Conservation (phyloP, 2,888 invertebrate species). For the Chamaedrilus cognettii region DNA sequence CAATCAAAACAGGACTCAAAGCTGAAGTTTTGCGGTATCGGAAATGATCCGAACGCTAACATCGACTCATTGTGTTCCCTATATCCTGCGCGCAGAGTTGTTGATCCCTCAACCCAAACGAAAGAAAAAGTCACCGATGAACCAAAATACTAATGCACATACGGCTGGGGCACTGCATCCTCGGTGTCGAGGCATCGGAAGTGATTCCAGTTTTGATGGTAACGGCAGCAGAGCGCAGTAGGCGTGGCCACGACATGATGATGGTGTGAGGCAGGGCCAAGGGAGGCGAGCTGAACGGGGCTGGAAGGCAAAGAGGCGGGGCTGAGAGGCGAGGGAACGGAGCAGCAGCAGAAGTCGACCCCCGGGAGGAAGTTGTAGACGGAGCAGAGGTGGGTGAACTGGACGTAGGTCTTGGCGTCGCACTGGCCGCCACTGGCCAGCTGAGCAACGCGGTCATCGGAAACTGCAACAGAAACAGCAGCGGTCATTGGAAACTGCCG, state of each 20-base stretch:
- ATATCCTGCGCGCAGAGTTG: background rate
- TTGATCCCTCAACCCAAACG: too few relatives aligned
- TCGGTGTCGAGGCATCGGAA: slow-evolving; percentile 34
- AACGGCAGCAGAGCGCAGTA: slow-evolving; percentile 34
- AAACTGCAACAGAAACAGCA: too few relatives aligned
- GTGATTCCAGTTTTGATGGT: slow-evolving; percentile 34
- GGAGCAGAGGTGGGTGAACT: slow-evolving; percentile 37
- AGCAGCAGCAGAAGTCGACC: slow-evolving; percentile 38
- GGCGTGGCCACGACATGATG: too few relatives aligned
- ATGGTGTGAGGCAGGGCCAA: too few relatives aligned
- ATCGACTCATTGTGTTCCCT: too few relatives aligned
- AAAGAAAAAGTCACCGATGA: too few relatives aligned
- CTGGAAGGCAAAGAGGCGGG: background rate
- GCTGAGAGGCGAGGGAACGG: slow-evolving; percentile 15
- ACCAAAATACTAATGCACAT: background rate
- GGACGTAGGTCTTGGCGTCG: slow-evolving; percentile 32
- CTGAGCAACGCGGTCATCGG: slow-evolving; percentile 16
- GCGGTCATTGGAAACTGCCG: too few relatives aligned
- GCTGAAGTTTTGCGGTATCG: too few relatives aligned
- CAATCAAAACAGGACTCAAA: too few relatives aligned
- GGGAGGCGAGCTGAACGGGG: too few relatives aligned
- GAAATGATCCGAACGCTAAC: too few relatives aligned
- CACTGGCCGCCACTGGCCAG: slow-evolving; percentile 27
- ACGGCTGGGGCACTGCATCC: slow-evolving; percentile 22
- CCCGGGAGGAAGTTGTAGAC: slow-evolving; percentile 34